Percentiles rank a stretch among this genome's conserved stretches.
These are phyloP conservation scores for Gonatopus flavifemur DNA, from an alignment of 1,140 invertebrate species.

Conservation along the genomic window DNA sequence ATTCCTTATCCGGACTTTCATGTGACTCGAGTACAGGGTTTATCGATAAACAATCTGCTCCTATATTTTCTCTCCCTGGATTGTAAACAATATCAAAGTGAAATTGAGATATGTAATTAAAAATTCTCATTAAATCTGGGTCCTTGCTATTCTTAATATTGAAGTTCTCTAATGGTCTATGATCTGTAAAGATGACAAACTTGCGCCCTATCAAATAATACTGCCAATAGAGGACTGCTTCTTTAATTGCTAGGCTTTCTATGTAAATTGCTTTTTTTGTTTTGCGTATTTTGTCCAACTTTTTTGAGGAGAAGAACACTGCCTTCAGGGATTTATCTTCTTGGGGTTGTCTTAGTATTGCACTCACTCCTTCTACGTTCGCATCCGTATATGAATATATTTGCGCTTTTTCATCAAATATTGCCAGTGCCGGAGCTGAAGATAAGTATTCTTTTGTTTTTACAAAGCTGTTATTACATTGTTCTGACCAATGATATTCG, in stretches of 20 bases:
- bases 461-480: background rate
- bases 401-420: background rate
- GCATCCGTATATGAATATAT: background rate
- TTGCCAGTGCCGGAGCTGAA: background rate
- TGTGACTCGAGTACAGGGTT: slow-evolving; percentile 9
- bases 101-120: slow-evolving; percentile 13
- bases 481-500: background rate
- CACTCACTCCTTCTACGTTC: background rate
- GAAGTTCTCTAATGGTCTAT: slow-evolving; percentile 11
- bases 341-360: background rate
- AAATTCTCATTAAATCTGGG: background rate
- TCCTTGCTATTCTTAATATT: slow-evolving; percentile 8
- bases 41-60: slow-evolving; percentile 7
- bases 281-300: slow-evolving; percentile 7
- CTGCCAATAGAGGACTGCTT: slow-evolving; percentile 17
- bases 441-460: no score
- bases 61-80: slow-evolving; percentile 6
- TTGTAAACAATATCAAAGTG: slow-evolving; percentile 9
- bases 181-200: slow-evolving; percentile 11
- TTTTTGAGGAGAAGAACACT: slow-evolving; percentile 5
- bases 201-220: slow-evolving; percentile 13
- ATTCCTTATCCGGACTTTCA: background rate
- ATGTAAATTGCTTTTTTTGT: slow-evolving; percentile 14
- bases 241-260: slow-evolving; percentile 14
- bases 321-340: slow-evolving; percentile 3